Percentiles rank a stretch among this genome's conserved stretches.
Conservation (phyloP, 2,113 vertebrate species). For the Holacanthus passer region DNA sequence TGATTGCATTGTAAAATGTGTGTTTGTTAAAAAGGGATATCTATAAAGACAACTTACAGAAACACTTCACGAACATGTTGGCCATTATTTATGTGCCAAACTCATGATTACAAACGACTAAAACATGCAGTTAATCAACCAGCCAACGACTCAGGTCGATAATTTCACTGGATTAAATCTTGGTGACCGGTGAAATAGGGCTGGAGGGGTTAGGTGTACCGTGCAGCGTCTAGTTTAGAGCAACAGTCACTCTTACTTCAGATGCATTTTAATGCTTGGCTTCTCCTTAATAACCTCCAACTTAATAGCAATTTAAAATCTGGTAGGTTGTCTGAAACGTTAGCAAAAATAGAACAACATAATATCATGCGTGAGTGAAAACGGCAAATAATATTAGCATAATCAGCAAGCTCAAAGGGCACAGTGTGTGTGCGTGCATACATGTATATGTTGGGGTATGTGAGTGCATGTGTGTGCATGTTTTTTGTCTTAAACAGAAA, state of each 20-base stretch:
- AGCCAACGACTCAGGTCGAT: not conserved
- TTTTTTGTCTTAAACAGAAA: conserved; percentile 11
- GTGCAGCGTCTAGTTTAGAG: not conserved
- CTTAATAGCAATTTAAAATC: conserved; percentile 62
- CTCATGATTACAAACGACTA: conserved; percentile 1
- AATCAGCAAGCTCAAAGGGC: conserved; percentile 67
- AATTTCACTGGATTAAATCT: conserved; percentile 22
- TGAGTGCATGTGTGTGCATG: not conserved
- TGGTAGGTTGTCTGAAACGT: conserved; percentile 55
- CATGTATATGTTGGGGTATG: not conserved
- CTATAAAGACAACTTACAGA: not conserved
- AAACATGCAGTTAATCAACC: conserved; percentile 34
- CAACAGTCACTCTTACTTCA: conserved; percentile 26
- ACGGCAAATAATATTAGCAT: conserved; percentile 61
- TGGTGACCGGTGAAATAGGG: conserved; percentile 30
- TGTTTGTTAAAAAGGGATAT: not conserved
- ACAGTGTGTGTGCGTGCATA: conserved; percentile 3
- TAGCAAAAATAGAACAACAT: conserved; percentile 54
- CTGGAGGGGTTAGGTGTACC: not conserved
- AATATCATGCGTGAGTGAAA: conserved; percentile 75
- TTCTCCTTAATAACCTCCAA: conserved; percentile 68
- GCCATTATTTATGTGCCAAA: not conserved
- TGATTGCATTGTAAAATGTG: not conserved
- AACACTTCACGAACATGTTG: not conserved
- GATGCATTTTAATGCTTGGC: conserved; percentile 72